Conservation (phyloP, 2,888 invertebrate genomes). For the Conus canariensis region DNA sequence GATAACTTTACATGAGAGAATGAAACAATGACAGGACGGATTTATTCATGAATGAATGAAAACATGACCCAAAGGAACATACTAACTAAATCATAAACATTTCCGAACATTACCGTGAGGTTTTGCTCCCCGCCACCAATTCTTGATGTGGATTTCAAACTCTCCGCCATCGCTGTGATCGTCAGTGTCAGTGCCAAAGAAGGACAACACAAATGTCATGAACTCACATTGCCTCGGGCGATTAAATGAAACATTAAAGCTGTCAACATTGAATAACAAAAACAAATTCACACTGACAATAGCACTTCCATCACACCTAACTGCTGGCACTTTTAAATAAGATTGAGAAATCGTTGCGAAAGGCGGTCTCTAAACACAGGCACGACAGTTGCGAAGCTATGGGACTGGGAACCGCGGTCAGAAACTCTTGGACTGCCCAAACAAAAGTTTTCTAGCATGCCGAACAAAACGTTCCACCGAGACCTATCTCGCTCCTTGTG, state of each 20-base stretch:
- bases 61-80: neutral
- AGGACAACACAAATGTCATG: no score
- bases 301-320: no score
- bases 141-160: constrained; percentile 45
- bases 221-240: neutral
- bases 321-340: no score
- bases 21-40: no score
- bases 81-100: neutral
- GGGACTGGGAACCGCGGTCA: no score
- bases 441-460: neutral
- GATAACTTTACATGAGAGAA: no score
- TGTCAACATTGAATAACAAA: no score
- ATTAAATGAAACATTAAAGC: neutral
- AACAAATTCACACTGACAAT: no score
- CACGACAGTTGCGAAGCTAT: neutral
- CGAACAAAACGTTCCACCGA: neutral
- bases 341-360: no score
- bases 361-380: neutral
- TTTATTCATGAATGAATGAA: no score
- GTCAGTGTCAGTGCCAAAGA: no score
- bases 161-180: constrained; percentile 10
- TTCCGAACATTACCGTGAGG: constrained; percentile 56
- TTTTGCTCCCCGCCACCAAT: constrained; percentile 67
- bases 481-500: neutral
- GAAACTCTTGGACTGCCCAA: neutral